phyloP scores from a whole-genome alignment of 2,888 invertebrate genomes.

The Caenorhabditis afra region DNA sequence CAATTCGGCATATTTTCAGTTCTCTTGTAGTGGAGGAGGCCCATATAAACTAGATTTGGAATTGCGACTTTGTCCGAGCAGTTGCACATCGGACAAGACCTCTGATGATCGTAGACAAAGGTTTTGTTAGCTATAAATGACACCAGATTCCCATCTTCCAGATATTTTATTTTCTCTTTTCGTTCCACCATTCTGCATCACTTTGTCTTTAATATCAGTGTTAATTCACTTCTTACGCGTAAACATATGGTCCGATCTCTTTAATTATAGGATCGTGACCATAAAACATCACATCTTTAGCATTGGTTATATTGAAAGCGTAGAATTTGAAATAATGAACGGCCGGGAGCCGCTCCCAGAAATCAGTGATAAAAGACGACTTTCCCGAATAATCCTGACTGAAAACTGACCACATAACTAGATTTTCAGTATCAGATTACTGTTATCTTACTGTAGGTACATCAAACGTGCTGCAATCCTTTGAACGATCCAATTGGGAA shows the following conservation, averaged over 20 bases:
- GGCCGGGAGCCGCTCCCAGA: conserved; percentile 51
- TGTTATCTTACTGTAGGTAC: conserved; percentile 19
- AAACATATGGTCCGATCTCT: conserved; percentile 59
- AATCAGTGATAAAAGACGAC: conserved; percentile 32
- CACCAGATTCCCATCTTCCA: conserved; percentile 8
- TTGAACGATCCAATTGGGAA: conserved; percentile 16
- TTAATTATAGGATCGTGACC: conserved; percentile 39
- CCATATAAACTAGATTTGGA: conserved; percentile 14
- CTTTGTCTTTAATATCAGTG: background rate
- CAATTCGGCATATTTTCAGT: background rate
- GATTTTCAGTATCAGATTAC: background rate
- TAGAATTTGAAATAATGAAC: conserved; percentile 50
- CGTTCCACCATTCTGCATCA: conserved; percentile 25
- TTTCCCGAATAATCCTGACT: conserved; percentile 21
- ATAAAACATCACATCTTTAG: conserved; percentile 52
- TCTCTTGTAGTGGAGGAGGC: conserved; percentile 1
- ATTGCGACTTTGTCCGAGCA: conserved; percentile 11
- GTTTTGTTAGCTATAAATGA: conserved; percentile 18
- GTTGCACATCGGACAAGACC: conserved; percentile 12
- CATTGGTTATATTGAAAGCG: conserved; percentile 59
- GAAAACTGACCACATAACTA: background rate
- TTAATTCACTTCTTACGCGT: conserved; percentile 31
- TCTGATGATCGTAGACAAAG: conserved; percentile 16
- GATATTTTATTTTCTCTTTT: conserved; percentile 19
- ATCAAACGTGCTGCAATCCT: conserved; percentile 15